phyloP scores from a whole-genome alignment of 2,888 invertebrate genomes.

The Eilema depressum region DNA sequence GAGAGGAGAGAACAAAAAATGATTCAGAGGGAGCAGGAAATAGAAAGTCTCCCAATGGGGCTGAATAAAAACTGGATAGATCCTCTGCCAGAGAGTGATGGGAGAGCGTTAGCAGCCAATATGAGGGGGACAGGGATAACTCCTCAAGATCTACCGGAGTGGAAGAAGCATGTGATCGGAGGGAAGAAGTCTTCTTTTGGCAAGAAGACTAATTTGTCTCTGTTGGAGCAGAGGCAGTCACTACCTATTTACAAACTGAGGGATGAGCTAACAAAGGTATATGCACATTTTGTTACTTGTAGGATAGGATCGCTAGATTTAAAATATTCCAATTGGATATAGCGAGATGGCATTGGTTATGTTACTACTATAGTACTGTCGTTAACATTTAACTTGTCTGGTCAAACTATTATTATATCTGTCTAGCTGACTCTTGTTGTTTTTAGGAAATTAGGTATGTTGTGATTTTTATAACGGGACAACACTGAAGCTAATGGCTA shows the following conservation, averaged over 20 bases:
- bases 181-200: constrained; percentile 99
- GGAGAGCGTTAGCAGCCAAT: constrained; percentile 91
- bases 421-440: too few species aligned
- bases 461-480: too few species aligned
- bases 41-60: constrained; percentile 92
- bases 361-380: too few species aligned
- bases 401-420: too few species aligned
- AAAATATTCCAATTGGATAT: background rate
- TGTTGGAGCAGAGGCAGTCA: constrained; percentile 98
- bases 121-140: constrained; percentile 94
- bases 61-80: constrained; percentile 98
- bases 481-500: too few species aligned
- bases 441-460: too few species aligned
- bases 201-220: constrained; percentile 97
- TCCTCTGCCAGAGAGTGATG: constrained; percentile 95
- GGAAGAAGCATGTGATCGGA: constrained; percentile 99
- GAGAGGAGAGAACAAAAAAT: constrained; percentile 98
- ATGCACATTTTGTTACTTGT: constrained; percentile 16
- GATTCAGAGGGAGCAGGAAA: constrained; percentile 96
- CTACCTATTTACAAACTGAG: constrained; percentile 98
- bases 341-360: background rate
- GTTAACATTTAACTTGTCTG: too few species aligned
- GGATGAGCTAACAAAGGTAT: constrained; percentile 96
- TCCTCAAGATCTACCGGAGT: constrained; percentile 98
- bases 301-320: background rate